Conservation (phyloP, 2,888 invertebrate species). For the Netelia inedita region DNA sequence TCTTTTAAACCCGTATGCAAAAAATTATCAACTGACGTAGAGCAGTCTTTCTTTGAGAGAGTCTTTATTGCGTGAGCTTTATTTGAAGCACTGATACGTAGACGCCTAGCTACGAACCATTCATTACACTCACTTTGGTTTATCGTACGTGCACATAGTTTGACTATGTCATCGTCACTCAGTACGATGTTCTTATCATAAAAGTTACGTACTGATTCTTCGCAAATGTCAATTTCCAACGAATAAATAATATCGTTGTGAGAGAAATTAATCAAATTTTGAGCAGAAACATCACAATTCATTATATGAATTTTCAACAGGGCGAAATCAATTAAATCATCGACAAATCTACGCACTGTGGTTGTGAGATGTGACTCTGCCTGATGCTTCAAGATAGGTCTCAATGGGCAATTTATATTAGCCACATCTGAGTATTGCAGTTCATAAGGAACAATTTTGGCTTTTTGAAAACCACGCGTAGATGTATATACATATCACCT, state of each 20-base stretch:
- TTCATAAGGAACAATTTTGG: constrained; percentile 13
- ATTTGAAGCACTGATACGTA: constrained; percentile 52
- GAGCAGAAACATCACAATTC: constrained; percentile 10
- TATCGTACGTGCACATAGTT: constrained; percentile 42
- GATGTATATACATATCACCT: constrained; percentile 9
- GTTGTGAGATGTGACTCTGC: constrained; percentile 11
- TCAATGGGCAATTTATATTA: constrained; percentile 10
- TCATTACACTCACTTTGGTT: constrained; percentile 49
- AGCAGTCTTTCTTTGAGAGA: constrained; percentile 16
- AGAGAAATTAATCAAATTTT: constrained; percentile 10
- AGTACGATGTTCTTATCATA: constrained; percentile 48
- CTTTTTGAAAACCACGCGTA: constrained; percentile 7
- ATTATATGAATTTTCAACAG: constrained; percentile 16
- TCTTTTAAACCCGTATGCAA: constrained; percentile 27
- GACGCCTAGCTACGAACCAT: constrained; percentile 48
- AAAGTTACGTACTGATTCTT: constrained; percentile 24
- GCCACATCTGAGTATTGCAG: constrained; percentile 8
- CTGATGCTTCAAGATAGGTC: constrained; percentile 6
- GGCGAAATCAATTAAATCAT: constrained; percentile 13
- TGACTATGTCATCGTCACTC: constrained; percentile 39
- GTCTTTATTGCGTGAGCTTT: constrained; percentile 64
- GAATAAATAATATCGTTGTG: constrained; percentile 11
- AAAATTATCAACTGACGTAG: constrained; percentile 41
- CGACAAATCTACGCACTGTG: constrained; percentile 5
- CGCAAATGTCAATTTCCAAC: constrained; percentile 23